Percentiles rank a stretch among this genome's conserved stretches.
Evolutionary conservation across 2,113 vertebrate species (phyloP).

Genomic region (Apteryx mantelli): DNA sequence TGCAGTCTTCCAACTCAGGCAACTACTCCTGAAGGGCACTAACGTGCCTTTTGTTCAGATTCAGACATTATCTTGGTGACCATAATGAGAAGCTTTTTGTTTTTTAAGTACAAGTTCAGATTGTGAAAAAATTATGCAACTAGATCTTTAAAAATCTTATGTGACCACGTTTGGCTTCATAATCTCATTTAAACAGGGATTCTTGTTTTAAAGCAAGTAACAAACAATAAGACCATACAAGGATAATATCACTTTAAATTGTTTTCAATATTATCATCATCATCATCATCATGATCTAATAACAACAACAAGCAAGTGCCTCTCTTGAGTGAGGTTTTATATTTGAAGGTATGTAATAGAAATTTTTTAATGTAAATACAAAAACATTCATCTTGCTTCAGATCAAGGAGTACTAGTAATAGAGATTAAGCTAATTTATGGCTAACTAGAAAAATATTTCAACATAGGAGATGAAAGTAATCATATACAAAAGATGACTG

Average conservation of each 20-base stretch:
- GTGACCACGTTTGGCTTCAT: neutral
- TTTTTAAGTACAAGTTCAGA: constrained; percentile 26
- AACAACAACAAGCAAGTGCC: neutral
- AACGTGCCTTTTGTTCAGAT: neutral
- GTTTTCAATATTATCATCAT: too few species aligned
- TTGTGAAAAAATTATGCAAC: constrained; percentile 24
- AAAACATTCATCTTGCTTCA: neutral
- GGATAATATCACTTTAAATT: neutral
- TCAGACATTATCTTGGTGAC: neutral
- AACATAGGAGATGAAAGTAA: neutral
- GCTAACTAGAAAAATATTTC: constrained; percentile 22
- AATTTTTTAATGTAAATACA: neutral
- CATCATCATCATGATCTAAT: too few species aligned
- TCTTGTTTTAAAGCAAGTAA: constrained; percentile 21
- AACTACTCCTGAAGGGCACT: neutral
- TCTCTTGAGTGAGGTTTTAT: neutral
- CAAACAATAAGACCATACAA: constrained; percentile 20
- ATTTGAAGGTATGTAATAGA: neutral
- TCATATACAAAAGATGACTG: neutral
- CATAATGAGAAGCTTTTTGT: constrained; percentile 4
- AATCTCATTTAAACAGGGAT: constrained; percentile 24
- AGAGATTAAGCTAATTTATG: constrained; percentile 10
- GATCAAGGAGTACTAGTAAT: neutral
- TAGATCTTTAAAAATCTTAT: neutral
- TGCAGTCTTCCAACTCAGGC: neutral